Evolutionary conservation across 2,113 vertebrate species (phyloP), one percentile per base, ranked within the genome.

Genomic region (Microtus montanus): DNA sequence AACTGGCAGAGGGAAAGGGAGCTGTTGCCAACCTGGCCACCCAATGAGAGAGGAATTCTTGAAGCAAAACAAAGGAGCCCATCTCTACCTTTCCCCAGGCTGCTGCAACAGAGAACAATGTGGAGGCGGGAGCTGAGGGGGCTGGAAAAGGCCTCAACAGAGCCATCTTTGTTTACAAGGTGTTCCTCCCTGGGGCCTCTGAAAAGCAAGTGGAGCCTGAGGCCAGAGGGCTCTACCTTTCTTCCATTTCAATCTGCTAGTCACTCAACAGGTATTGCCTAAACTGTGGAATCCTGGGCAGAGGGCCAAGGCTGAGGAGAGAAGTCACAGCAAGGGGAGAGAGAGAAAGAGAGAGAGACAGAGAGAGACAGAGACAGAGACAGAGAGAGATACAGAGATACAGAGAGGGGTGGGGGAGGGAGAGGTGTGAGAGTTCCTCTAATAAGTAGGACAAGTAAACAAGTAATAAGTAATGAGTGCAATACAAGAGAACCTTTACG

Each of bases 91-190:
- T n/a, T 14, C 28, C 8, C 10, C 6, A 2, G 30, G 24, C 33
- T 10, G 0, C 26, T 1, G 54, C 58, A 41, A 30, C 52, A 2
- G 66, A 87, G 68, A 80, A 64, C 28, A 54, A 54, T 1, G 30
- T 5, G 68, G 20, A 44, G 0, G 49, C 12, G 2, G 49, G 2
- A 13, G 49, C 11, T 11, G 41, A 24, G 7, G 30, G 1, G 0
- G 28, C 47, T 30, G 44, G 44, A 54, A 12, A 47, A 35, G 41
- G 64, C 24, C 33, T 54, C 9, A 35, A 74, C 93, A 84, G 89
- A 41, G 41, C 74, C 74, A 66, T 92, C 91, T 92, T 87, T 97
- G 92, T 96, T 91, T 79, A 35, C 0, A 2, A 10, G 17, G 3
- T 1, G 66, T 66, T 86, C 41, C 14, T 77, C 79, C 73, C 33